Evolutionary conservation across 2,888 invertebrate species (phyloP), one percentile per base, ranked within the genome.

Genomic region (Apamea monoglypha): DNA sequence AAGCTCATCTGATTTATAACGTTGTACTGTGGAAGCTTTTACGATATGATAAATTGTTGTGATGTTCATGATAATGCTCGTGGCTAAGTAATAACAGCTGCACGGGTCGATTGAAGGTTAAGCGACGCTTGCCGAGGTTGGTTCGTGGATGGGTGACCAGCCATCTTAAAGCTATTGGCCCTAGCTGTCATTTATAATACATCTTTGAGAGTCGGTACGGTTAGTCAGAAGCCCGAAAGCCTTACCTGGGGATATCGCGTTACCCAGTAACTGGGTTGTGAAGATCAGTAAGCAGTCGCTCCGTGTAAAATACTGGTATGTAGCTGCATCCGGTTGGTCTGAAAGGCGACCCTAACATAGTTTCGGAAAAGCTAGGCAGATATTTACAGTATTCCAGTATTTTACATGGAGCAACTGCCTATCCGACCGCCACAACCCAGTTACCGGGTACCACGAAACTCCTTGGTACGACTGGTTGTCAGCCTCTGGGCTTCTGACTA

Each of bases 1-100:
- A 80, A 80, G 80, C 76, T 80, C 70, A 64, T 80, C 70, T 67
- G 76, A 71, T 80, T 70, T 73, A 80, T 75, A 83, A 75, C 21
- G 56, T 3, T 71, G 32, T 81, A 53, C 25, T 78, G 78, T 36
- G 21, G 32, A 82, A 67, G 73, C 73, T 82, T 78, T 78, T 78
- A 66, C 21, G 14, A 3, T 67, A 61, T 78, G 50, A 74, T 71
- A 67, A 71, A 73, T 78, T 36, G 56, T 64, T 69, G 32, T 53
- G 50, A 68, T 74, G 44, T 68, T 50, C 8, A 67, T 53, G 70
- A 70, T 32, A 32, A 25, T 32, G 6, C 50, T 53, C 18, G 70
- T 18, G 18, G 32, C 10, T 70, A 32, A 25, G 50, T 69, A 21
- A 69, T 29, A 29, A 50, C 8, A 50, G 14, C 21, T 69, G 4